Evolutionary conservation across 1,140 invertebrate species (phyloP), one percentile per base, ranked within the genome.

Genomic region (Drosophila miranda): DNA sequence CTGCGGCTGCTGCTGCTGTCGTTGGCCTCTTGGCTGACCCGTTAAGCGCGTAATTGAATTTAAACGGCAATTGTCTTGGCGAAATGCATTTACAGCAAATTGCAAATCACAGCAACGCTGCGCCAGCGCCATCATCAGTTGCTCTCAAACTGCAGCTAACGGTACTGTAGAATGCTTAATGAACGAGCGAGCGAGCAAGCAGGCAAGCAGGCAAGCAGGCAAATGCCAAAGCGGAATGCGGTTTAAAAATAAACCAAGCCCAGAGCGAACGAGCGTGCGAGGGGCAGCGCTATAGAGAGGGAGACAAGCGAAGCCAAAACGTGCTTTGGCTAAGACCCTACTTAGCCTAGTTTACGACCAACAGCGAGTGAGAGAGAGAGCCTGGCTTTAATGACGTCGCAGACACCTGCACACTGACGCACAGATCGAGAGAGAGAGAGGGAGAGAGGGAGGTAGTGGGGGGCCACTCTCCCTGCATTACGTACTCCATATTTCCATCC

Each of bases 241-340:
- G 81, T 87, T 87, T 86, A 82, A 87, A 86, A 86, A 87, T 77
- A 81, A 80, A 74, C 74, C 82, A 80, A 75, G 74, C 74, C 77
- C 64, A 76, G 43, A 61, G 59, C 68, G n/a, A 42, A 26, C 23
- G 8, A 21, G 44, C 30, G 28, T 7, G 55, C n/a, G 41, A 23
- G 21, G 53, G 14, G 50, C 4, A 26, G 52, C 44, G 6, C 34
- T 9, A 38, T 55, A 49, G 53, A 2, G 45, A 38, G 56, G 23
- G 54, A 30, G 60, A 6, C 9, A 16, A 14, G 19, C 43, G 57
- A 71, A 72, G 51, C 72, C 69, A 78, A 86, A 87, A 86, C 81
- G 81, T 86, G 81, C 81, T 86, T 87, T 81, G 81, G 70, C 82
- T 78, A 61, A 86, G 81, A 82, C 74, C 82, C 81, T 86, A 86